phyloP scores from a whole-genome alignment of 2,888 invertebrate genomes.

The Hesperia comma region DNA sequence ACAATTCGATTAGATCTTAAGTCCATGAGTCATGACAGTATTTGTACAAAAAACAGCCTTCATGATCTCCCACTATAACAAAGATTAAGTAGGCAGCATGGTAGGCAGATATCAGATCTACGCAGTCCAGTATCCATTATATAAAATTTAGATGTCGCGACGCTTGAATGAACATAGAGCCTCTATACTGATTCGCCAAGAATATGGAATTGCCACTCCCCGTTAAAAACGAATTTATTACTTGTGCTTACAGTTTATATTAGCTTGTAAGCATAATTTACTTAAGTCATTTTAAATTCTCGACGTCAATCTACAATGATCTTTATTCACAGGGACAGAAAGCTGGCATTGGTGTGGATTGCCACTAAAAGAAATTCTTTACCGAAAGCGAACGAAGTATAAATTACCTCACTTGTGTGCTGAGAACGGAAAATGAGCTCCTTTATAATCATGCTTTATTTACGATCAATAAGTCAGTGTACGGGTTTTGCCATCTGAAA shows the following conservation, averaged over 20 bases:
- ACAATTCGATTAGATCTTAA: conserved; percentile 64
- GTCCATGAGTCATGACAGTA: conserved; percentile 56
- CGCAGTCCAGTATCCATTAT: conserved; percentile 51
- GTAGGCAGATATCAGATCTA: conserved; percentile 44
- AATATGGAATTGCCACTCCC: no score
- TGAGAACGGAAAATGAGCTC: neutral
- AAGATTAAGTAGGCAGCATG: conserved; percentile 49
- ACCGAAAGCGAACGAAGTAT: no score
- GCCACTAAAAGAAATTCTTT: no score
- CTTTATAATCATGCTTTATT: conserved; percentile 8
- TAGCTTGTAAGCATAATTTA: no score
- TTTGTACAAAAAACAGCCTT: conserved; percentile 53
- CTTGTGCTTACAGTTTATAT: no score
- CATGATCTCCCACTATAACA: conserved; percentile 50
- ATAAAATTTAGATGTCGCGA: conserved; percentile 51
- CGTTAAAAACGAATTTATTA: no score
- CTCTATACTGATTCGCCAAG: no score
- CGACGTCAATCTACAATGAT: no score
- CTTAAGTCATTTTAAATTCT: no score
- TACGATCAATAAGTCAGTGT: conserved; percentile 14
- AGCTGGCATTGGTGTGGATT: no score
- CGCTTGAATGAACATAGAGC: conserved; percentile 19
- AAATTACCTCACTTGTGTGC: conserved; percentile 13
- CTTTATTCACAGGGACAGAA: no score
- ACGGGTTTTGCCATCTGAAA: conserved; percentile 18